phyloP scores from a whole-genome alignment of 2,113 vertebrate species.

The Cinclus mexicanus region DNA sequence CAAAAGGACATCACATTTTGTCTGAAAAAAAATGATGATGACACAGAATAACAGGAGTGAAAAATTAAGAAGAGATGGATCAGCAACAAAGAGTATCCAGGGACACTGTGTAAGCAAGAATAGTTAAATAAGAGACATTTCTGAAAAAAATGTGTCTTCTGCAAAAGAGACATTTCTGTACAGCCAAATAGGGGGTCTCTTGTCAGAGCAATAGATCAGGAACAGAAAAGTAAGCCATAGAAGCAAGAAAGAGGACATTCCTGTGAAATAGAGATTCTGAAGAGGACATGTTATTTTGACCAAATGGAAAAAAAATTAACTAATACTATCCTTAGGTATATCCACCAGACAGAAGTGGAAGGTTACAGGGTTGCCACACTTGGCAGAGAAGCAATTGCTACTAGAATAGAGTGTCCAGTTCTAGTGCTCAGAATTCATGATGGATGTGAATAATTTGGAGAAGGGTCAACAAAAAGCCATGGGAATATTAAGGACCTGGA shows the following conservation, averaged over 20 bases:
- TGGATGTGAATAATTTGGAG: constrained; percentile 43
- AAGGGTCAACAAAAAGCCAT: constrained; percentile 57
- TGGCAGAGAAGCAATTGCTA: constrained; percentile 11
- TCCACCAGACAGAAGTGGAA: neutral
- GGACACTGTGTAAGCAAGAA: neutral
- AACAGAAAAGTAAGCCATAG: neutral
- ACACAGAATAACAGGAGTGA: neutral
- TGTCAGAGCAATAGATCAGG: neutral
- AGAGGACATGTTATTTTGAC: neutral
- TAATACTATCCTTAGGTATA: neutral
- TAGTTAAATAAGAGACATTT: neutral
- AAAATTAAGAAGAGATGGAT: neutral
- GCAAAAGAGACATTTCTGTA: neutral
- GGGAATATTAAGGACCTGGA: constrained; percentile 58
- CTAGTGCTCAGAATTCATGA: constrained; percentile 24
- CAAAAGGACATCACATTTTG: neutral
- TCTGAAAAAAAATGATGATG: neutral
- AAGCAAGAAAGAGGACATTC: neutral
- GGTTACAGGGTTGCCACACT: neutral
- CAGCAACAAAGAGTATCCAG: neutral
- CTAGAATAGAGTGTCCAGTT: constrained; percentile 15
- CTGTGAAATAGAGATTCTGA: neutral
- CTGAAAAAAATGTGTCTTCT: neutral
- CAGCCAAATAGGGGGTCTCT: neutral
- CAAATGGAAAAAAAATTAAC: neutral